Base-by-base conservation (phyloP, 1,140 invertebrate species). In the Leptinotarsa texana region DNA sequence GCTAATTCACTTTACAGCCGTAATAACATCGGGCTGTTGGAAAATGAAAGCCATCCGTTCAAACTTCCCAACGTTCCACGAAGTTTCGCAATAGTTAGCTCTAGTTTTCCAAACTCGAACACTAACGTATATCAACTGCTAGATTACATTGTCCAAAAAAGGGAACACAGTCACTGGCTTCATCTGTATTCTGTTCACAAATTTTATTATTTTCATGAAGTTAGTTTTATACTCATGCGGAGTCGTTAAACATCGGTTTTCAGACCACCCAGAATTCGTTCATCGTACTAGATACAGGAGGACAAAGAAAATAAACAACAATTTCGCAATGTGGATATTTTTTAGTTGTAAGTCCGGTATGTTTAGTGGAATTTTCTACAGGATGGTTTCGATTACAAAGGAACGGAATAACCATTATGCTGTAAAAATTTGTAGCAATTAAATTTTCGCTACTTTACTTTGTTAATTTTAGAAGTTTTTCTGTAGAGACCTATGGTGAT, bases 131-230 rank as follows among this genome's bases (percentile, higher is more conserved):
- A 42, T 42, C 33, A 57, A 57, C 15, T 57, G n/a, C 15, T 57
- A 57, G 51, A 57, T 57, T 57, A 57, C 13, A 57, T 57, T 57
- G 15, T 57, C 51, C 51, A 17, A 57, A 57, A 57, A 57, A 57
- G 51, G 51, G n/a, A 15, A 57, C 15, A 57, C 51, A 18, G 13
- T 57, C n/a, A 57, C n/a, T n/a, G 13, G 51, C 51, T 57, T 57
- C 51, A 57, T 57, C n/a, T 57, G 51, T 17, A 57, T 57, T 57
- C 51, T 57, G 51, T 13, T 57, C 51, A 57, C 13, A 57, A 57
- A 57, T 57, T n/a, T 57, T 42, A 42, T 17, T 57, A 17, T 15
- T 57, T 57, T 57, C 51, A 57, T 57, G 51, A 57, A 57, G 51
- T 57, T 57, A 57, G 51, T 57, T 33, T 33, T 57, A 57, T 57